Evolutionary conservation across 2,797 vertebrate species (phyloP).

Genomic region (Onychomys leucogaster): DNA sequence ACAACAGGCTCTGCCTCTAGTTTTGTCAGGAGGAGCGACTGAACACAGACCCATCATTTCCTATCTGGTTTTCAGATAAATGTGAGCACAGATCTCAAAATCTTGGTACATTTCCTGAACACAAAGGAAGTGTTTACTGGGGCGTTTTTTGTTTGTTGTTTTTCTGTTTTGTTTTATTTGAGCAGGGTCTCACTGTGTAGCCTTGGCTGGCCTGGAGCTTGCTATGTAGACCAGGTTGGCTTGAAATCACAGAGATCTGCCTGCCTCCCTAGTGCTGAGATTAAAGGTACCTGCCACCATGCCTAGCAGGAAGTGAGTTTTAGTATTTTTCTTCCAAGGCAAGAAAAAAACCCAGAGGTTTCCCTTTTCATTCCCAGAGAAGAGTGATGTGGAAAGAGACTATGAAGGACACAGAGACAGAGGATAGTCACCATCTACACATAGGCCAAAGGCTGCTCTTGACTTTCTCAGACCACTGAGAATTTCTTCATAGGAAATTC

Average conservation of each 20-base stretch:
- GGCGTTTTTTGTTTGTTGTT: background rate
- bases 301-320: background rate
- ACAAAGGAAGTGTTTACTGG: background rate
- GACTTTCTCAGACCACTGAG: too few relatives aligned
- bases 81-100: background rate
- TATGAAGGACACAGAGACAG: rapidly evolving
- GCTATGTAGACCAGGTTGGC: background rate
- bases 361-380: background rate
- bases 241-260: background rate
- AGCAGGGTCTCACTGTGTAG: background rate
- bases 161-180: background rate
- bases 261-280: background rate
- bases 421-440: background rate
- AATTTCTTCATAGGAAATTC: slow-evolving; percentile 39
- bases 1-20: background rate
- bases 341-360: background rate
- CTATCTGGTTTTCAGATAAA: slow-evolving; percentile 6
- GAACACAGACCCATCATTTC: background rate
- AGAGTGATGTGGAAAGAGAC: background rate
- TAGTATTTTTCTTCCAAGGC: background rate
- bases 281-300: background rate
- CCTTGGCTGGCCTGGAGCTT: background rate
- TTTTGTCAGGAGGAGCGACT: background rate
- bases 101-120: background rate
- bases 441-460: background rate